These are phyloP conservation scores for Sminthurinus aureus DNA, from an alignment of 2,888 invertebrate species.

Conservation along the genomic window DNA sequence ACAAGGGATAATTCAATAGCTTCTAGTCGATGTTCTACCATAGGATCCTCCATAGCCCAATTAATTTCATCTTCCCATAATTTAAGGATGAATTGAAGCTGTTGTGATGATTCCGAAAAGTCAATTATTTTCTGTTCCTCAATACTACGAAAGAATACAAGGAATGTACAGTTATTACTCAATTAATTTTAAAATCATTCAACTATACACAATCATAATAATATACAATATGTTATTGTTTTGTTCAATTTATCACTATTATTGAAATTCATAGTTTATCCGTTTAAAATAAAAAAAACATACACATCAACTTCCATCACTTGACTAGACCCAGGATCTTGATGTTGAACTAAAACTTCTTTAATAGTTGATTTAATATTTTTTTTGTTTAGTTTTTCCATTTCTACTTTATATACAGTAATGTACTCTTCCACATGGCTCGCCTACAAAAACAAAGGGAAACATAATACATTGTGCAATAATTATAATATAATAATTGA, in stretches of 20 bases:
- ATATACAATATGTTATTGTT: neutral
- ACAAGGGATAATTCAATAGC: neutral
- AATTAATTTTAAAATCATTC: neutral
- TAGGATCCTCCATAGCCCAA: neutral
- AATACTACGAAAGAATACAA: neutral
- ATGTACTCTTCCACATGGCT: constrained; percentile 9
- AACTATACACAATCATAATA: neutral
- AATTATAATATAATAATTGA: too few relatives aligned
- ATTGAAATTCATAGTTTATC: neutral
- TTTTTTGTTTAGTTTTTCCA: neutral
- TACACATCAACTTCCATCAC: neutral
- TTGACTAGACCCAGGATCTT: neutral
- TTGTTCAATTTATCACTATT: constrained; percentile 1
- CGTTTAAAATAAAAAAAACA: neutral
- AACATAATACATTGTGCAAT: too few relatives aligned
- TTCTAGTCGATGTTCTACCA: neutral
- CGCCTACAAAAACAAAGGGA: constrained; percentile 7
- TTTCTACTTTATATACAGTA: neutral
- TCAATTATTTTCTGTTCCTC: neutral
- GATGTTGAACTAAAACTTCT: neutral
- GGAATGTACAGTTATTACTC: neutral
- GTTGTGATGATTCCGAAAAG: constrained; percentile 15
- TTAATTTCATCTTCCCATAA: constrained; percentile 23
- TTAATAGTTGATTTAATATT: neutral
- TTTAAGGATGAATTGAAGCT: neutral